phyloP scores from a whole-genome alignment of 2,888 invertebrate genomes.

The Brachynemurus nebulosus region DNA sequence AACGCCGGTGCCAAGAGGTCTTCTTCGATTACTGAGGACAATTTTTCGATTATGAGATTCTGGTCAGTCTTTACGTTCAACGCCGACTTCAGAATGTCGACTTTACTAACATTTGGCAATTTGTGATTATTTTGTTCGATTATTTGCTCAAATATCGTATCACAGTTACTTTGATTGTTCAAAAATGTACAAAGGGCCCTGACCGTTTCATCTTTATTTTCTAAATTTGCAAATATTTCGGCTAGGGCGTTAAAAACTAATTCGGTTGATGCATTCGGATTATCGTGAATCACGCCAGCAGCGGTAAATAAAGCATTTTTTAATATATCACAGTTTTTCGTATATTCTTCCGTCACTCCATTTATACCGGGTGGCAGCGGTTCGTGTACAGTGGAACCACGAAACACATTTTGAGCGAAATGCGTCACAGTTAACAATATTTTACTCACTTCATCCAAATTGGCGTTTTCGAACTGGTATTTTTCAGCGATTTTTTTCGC shows the following conservation, averaged over 20 bases:
- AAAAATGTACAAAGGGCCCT: not conserved
- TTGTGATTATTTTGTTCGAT: slow-evolving; percentile 37
- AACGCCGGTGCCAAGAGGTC: slow-evolving; percentile 51
- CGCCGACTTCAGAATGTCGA: slow-evolving; percentile 46
- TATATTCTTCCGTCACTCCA: no score
- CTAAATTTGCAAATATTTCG: slow-evolving; percentile 5
- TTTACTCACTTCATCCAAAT: slow-evolving; percentile 2
- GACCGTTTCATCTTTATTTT: not conserved
- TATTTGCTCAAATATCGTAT: slow-evolving; percentile 24
- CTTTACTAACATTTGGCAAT: slow-evolving; percentile 39
- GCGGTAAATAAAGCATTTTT: slow-evolving; percentile 7
- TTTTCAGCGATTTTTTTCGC: not conserved
- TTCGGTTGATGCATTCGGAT: not conserved
- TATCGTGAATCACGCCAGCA: slow-evolving; percentile 3
- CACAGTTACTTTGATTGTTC: not conserved
- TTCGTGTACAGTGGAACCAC: not conserved
- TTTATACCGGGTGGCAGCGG: not conserved
- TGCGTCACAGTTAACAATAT: slow-evolving; percentile 1
- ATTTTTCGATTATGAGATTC: slow-evolving; percentile 45
- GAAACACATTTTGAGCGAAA: slow-evolving; percentile 4
- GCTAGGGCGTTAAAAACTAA: slow-evolving; percentile 1
- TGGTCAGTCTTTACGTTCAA: slow-evolving; percentile 36
- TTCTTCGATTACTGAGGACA: slow-evolving; percentile 47
- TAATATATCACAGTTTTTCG: not conserved
- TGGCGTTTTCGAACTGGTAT: not conserved